Evolutionary conservation across 2,113 vertebrate genomes (phyloP).

Genomic region (Vulpes ferrilata): DNA sequence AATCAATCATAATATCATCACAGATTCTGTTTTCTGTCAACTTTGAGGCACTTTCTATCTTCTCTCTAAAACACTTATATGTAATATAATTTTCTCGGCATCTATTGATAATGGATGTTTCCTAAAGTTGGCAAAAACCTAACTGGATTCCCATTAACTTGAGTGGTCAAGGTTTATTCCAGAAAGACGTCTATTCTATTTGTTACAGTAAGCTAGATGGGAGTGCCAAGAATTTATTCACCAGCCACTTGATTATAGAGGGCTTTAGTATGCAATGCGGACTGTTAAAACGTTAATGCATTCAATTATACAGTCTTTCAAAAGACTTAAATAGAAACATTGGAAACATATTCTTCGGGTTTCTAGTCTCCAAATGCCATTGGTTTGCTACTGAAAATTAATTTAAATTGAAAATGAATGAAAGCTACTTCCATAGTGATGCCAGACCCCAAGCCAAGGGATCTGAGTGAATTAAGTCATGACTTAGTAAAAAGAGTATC

Average conservation of each 20-base stretch:
- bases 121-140: conserved; percentile 73
- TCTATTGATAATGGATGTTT: conserved; percentile 74
- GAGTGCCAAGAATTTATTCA: conserved; percentile 82
- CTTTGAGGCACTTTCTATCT: conserved; percentile 69
- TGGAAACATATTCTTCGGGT: conserved; percentile 64
- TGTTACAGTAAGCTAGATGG: conserved; percentile 75
- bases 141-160: conserved; percentile 79
- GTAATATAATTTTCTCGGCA: conserved; percentile 75
- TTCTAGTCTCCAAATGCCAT: conserved; percentile 71
- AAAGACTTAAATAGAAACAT: conserved; percentile 76
- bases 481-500: conserved; percentile 65
- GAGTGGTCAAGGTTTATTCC: conserved; percentile 78
- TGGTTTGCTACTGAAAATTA: conserved; percentile 77
- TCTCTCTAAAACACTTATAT: conserved; percentile 69
- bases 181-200: conserved; percentile 74
- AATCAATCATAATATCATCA: conserved; percentile 78
- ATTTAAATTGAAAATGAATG: conserved; percentile 81
- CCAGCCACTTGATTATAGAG: conserved; percentile 75
- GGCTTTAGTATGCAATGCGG: conserved; percentile 68
- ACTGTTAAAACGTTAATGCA: conserved; percentile 78
- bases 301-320: conserved; percentile 75
- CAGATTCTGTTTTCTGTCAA: conserved; percentile 71
- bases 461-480: conserved; percentile 71
- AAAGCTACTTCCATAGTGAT: conserved; percentile 65
- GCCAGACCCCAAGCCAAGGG: conserved; percentile 63